These are phyloP conservation scores for Paraescarpia echinospica DNA, from an alignment of 1,140 invertebrate species.

Conservation along the genomic window DNA sequence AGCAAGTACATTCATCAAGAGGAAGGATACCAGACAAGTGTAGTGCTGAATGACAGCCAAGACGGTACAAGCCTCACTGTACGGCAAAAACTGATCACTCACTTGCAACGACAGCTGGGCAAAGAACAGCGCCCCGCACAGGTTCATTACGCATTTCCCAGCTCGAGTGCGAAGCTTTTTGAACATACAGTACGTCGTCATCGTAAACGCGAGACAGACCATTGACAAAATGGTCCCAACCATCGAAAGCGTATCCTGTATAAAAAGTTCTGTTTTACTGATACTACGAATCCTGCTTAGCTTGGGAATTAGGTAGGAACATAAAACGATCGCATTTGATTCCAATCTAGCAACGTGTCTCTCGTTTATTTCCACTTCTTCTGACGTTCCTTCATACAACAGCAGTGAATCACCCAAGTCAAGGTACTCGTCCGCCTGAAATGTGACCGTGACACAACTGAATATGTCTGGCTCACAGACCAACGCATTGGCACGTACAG, in stretches of 20 bases:
- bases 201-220: slow-evolving; percentile 33
- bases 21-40: slow-evolving; percentile 61
- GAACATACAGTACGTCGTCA: slow-evolving; percentile 54
- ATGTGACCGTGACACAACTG: neutral
- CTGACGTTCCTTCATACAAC: neutral
- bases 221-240: slow-evolving; percentile 37
- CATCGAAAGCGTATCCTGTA: slow-evolving; percentile 23
- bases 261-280: neutral
- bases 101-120: slow-evolving; percentile 59
- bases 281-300: neutral
- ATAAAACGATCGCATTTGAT: neutral
- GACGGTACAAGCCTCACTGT: slow-evolving; percentile 34
- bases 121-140: slow-evolving; percentile 56
- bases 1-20: too few species aligned
- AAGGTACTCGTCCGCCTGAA: neutral
- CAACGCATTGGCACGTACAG: neutral
- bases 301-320: neutral
- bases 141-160: slow-evolving; percentile 59
- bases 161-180: slow-evolving; percentile 59
- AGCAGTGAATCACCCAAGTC: neutral
- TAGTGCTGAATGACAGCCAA: slow-evolving; percentile 61
- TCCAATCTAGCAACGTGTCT: neutral
- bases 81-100: slow-evolving; percentile 34
- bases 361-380: neutral
- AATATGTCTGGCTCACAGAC: neutral